phyloP scores from a whole-genome alignment of 2,888 invertebrate genomes.

The Mactromeris polynyma region DNA sequence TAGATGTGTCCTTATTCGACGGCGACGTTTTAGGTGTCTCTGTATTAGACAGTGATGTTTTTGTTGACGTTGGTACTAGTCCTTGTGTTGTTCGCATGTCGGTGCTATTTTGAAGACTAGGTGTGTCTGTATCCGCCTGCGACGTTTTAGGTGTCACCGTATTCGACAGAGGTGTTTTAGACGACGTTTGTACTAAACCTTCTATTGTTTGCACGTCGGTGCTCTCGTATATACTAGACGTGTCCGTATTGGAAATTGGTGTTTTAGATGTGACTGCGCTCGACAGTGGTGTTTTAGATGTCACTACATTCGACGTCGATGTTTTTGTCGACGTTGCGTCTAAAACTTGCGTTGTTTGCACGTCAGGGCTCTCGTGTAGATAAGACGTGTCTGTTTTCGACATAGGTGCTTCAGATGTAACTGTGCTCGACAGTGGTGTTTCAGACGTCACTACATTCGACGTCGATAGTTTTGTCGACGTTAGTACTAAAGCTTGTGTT shows the following conservation, averaged over 20 bases:
- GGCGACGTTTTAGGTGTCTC: too few species aligned
- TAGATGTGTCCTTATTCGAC: too few species aligned
- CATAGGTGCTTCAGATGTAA: too few species aligned
- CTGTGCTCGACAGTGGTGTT: too few species aligned
- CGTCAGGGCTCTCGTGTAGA: not conserved
- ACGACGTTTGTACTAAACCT: not conserved
- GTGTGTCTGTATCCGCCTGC: not conserved
- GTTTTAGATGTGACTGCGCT: too few species aligned
- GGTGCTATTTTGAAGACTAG: not conserved
- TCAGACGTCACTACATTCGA: too few species aligned
- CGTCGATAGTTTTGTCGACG: too few species aligned
- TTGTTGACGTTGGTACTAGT: not conserved
- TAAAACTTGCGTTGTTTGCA: not conserved
- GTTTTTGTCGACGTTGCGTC: not conserved
- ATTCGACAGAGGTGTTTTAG: not conserved
- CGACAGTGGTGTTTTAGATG: too few species aligned
- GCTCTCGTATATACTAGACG: not conserved
- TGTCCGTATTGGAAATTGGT: not conserved
- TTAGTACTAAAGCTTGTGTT: not conserved
- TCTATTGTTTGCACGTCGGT: not conserved
- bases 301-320: too few species aligned
- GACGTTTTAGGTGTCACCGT: not conserved
- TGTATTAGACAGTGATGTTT: not conserved
- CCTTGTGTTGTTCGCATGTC: not conserved
- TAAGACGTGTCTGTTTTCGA: not conserved